Evolutionary conservation across 2,888 invertebrate species (phyloP).

Genomic region (Trachelus iudaicus): DNA sequence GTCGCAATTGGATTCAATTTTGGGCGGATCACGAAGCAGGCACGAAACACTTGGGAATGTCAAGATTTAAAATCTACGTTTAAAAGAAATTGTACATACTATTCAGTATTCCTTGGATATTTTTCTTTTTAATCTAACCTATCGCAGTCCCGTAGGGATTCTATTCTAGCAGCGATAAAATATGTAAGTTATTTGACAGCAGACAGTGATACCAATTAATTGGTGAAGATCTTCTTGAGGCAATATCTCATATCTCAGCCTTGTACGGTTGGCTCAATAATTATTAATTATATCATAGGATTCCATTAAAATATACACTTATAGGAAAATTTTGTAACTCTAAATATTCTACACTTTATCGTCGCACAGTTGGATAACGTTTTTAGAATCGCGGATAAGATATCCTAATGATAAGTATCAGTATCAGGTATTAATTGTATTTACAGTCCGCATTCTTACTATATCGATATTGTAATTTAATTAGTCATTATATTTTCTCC

Average conservation of each 20-base stretch:
- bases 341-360: neutral
- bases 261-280: neutral
- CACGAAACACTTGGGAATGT: neutral
- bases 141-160: neutral
- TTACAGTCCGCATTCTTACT: neutral
- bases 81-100: neutral
- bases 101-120: neutral
- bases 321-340: neutral
- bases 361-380: neutral
- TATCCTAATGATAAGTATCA: neutral
- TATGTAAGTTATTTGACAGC: neutral
- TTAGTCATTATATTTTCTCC: neutral
- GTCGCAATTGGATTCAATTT: neutral
- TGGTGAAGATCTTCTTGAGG: neutral
- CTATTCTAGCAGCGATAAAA: neutral
- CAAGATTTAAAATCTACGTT: neutral
- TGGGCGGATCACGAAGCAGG: neutral
- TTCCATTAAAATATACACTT: neutral
- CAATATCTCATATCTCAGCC: neutral
- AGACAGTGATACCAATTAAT: neutral
- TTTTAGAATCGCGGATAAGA: neutral
- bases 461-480: neutral
- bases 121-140: neutral
- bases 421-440: neutral
- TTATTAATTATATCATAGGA: neutral